Conservation (phyloP, 2,797 vertebrate genomes). For the Antrozous pallidus region DNA sequence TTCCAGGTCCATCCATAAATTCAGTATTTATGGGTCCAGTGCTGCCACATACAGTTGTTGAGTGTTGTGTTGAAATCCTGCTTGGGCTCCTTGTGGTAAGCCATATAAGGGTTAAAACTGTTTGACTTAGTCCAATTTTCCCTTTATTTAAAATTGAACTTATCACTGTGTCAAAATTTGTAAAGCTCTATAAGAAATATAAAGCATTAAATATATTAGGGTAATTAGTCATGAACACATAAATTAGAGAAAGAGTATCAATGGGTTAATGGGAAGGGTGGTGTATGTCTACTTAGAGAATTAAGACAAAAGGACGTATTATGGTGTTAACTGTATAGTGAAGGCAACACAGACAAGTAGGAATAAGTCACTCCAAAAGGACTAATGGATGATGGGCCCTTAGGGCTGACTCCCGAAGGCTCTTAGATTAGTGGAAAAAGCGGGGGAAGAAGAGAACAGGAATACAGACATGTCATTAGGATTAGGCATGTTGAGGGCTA, state of each 20-base stretch:
- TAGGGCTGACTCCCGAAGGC: neutral
- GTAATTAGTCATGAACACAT: neutral
- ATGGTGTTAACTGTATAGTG: neutral
- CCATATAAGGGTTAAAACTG: neutral
- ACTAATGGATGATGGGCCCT: neutral
- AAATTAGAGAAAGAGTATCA: neutral
- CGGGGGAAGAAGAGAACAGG: neutral
- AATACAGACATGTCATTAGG: neutral
- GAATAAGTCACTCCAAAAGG: neutral
- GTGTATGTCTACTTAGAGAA: neutral
- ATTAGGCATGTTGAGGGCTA: neutral
- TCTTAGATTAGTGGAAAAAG: neutral
- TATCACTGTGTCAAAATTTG: neutral
- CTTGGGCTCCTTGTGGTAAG: neutral
- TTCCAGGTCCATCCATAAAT: neutral
- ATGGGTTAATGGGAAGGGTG: neutral
- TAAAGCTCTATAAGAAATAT: neutral
- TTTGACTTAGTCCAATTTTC: neutral
- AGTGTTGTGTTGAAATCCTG: neutral
- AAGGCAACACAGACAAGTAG: neutral
- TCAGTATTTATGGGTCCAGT: neutral
- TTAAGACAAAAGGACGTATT: neutral
- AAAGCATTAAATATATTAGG: neutral
- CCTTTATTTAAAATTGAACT: slow-evolving; percentile 5
- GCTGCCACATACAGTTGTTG: neutral